Evolutionary conservation across 2,888 invertebrate genomes (phyloP), one percentile per base, ranked within the genome.

Genomic region (Archaeoteleia sp.): DNA sequence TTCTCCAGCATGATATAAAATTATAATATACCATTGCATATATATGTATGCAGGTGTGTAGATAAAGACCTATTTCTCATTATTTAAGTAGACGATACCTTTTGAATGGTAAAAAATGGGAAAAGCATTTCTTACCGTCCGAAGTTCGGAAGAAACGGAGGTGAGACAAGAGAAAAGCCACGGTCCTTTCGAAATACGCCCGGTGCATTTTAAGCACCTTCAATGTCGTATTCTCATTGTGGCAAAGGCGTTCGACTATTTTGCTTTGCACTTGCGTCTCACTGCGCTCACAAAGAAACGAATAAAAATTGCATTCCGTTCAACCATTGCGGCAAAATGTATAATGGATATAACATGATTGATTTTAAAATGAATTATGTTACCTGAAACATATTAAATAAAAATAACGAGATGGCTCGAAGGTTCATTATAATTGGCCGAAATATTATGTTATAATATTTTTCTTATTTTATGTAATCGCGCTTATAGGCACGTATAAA

Each of bases 201-300:
- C 23, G 61, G 60, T 61, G 67, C 67, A 67, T 67, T 61, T 67
- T 67, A 61, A 61, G 34, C 51, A 23, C 27, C 46, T n/a, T 13
- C 32, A 49, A 55, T 54, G 54, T 60, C 53, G 23, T 35, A 48
- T 20, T 7, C 27, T 49, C 25, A 25, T 49, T 12, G 49, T 42
- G 9, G 35, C 15, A 29, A 43, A 53, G 32, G 25, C 12, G 37
- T 10, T 46, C 39, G 39, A 37, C 48, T 63, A 43, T 42, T 55
- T 49, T 49, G 43, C 49, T 63, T 51, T 37, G 35, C 17, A 6
- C 27, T 29, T 32, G 46, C 30, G 25, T 49, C 54, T 32, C 29
- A 17, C 46, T 54, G 10, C 12, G 20, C 49, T 40, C n/a, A 10
- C 5, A 20, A 20, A 20, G 20, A 5, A 20, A 20, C 20, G 20